Percentiles rank a stretch among this genome's conserved stretches.
These are phyloP conservation scores for Corapipo altera DNA, from an alignment of 2,113 vertebrate genomes.

Conservation along the genomic window DNA sequence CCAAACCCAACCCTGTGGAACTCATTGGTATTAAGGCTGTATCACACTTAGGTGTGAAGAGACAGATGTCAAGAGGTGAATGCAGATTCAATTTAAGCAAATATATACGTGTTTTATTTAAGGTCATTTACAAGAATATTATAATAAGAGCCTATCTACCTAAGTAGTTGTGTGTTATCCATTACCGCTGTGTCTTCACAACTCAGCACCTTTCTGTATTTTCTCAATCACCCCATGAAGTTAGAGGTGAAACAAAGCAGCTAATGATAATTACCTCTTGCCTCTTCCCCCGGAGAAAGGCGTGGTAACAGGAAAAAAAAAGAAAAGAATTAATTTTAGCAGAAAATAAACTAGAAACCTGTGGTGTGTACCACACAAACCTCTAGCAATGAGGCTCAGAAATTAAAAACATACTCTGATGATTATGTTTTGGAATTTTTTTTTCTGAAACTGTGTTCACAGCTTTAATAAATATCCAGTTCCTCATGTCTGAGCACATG, in stretches of 20 bases:
- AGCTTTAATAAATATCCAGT: neutral
- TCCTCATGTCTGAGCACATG: neutral
- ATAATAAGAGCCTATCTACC: neutral
- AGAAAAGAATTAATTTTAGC: neutral
- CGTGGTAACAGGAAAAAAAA: neutral
- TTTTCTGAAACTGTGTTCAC: neutral
- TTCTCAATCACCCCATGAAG: neutral
- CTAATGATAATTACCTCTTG: neutral
- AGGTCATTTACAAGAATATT: neutral
- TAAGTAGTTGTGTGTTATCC: neutral
- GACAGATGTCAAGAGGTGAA: neutral
- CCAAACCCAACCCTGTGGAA: neutral
- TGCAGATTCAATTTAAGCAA: neutral
- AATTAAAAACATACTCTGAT: neutral
- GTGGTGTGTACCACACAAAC: neutral
- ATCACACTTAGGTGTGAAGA: neutral
- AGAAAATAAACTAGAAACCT: neutral
- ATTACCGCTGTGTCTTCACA: neutral
- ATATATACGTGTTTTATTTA: neutral
- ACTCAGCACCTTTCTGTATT: neutral
- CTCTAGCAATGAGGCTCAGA: neutral
- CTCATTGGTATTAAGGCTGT: neutral
- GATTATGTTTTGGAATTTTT: neutral
- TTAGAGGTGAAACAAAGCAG: neutral
- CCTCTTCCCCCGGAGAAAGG: neutral